A percentile compares a stretch with the other conserved stretches of the same genome.
phyloP scores from a whole-genome alignment of 2,888 invertebrate species.

The Muschampia plurimacula region DNA sequence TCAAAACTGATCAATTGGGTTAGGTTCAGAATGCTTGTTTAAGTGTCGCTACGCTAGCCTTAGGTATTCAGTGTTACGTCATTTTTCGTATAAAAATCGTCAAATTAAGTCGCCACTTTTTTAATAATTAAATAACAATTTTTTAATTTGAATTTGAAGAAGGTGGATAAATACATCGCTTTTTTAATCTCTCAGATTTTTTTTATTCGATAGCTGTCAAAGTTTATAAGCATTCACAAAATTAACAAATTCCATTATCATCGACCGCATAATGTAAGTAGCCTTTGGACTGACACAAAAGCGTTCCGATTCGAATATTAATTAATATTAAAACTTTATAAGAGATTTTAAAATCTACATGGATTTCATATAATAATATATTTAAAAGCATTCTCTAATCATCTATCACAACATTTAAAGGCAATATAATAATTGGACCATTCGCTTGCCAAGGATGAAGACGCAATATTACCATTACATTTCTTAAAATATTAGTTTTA shows the following conservation, averaged over 20 bases:
- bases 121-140: too few species aligned
- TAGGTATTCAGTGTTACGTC: too few species aligned
- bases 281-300: conserved; percentile 36
- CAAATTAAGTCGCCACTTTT: too few species aligned
- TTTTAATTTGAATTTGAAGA: too few species aligned
- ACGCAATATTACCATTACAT: conserved; percentile 48
- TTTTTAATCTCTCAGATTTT: background rate
- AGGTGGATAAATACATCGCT: too few species aligned
- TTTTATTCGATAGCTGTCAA: conserved; percentile 7
- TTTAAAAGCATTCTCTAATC: conserved; percentile 49
- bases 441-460: conserved; percentile 74
- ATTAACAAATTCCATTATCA: conserved; percentile 5
- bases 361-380: conserved; percentile 37
- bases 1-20: too few species aligned
- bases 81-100: too few species aligned
- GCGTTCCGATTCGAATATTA: conserved; percentile 32
- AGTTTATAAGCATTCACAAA: conserved; percentile 27
- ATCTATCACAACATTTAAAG: conserved; percentile 83
- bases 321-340: conserved; percentile 29
- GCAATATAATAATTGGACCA: conserved; percentile 81
- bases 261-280: conserved; percentile 22
- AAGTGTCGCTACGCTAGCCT: too few species aligned
- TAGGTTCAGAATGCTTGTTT: too few species aligned
- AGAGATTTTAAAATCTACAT: conserved; percentile 36
- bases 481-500: conserved; percentile 2